Evolutionary conservation across 2,113 vertebrate species (phyloP).

Genomic region (Lamprologus callipterus): DNA sequence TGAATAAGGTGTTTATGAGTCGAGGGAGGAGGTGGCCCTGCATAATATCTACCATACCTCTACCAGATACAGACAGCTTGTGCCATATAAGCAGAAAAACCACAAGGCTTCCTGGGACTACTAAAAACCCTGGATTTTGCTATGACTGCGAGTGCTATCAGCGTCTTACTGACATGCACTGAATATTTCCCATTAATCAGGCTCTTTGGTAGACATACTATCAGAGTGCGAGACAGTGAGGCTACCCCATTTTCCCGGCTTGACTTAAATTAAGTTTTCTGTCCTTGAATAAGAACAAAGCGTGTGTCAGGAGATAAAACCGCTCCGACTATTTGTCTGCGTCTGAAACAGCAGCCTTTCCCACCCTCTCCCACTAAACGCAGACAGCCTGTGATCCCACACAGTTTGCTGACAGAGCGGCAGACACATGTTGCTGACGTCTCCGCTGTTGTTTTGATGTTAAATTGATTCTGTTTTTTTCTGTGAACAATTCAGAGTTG

Average conservation of each 20-base stretch:
- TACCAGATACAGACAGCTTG: neutral
- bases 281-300: conserved; percentile 53
- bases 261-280: conserved; percentile 11
- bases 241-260: neutral
- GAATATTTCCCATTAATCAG: conserved; percentile 50
- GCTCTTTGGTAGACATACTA: conserved; percentile 30
- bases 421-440: neutral
- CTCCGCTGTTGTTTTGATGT: conserved; percentile 27
- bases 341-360: neutral
- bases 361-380: neutral
- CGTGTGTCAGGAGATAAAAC: conserved; percentile 14
- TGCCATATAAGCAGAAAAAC: conserved; percentile 2
- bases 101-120: neutral
- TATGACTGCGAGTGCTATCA: conserved; percentile 48
- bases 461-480: neutral
- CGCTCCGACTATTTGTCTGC: conserved; percentile 21
- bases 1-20: neutral
- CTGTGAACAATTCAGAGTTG: neutral
- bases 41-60: neutral
- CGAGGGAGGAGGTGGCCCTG: neutral
- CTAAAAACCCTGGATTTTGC: conserved; percentile 29
- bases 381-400: conserved; percentile 15
- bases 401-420: conserved; percentile 37
- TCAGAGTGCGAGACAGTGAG: conserved; percentile 26
- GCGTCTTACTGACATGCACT: conserved; percentile 24